Evolutionary conservation across 2,888 invertebrate genomes (phyloP).

Genomic region (Quadroppia sp.): DNA sequence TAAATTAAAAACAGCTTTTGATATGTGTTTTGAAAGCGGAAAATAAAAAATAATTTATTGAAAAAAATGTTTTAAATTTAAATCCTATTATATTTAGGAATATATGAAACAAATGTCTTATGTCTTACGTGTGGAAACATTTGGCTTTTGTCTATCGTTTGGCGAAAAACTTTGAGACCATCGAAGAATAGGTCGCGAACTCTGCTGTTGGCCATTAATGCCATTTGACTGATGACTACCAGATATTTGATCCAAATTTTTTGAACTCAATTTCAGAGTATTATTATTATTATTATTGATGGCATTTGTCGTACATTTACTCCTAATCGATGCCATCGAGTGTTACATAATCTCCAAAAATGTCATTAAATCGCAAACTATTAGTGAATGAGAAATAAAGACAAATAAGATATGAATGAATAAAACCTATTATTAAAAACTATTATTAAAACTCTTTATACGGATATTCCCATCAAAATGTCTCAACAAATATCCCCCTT

Average conservation of each 20-base stretch:
- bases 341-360: background rate
- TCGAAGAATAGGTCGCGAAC: slow-evolving; percentile 11
- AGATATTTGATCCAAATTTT: background rate
- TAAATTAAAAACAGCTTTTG: too few species aligned
- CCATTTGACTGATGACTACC: background rate
- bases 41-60: background rate
- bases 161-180: slow-evolving; percentile 40
- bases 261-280: background rate
- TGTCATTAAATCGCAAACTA: background rate
- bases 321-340: slow-evolving; percentile 2
- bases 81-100: background rate
- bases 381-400: background rate
- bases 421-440: too few species aligned
- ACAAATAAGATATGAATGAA: background rate
- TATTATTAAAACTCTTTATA: too few species aligned
- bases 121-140: slow-evolving; percentile 40
- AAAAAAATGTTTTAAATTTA: background rate
- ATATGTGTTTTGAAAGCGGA: background rate
- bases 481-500: too few species aligned
- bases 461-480: too few species aligned
- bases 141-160: slow-evolving; percentile 36
- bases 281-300: background rate
- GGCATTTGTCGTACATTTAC: background rate
- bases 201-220: background rate
- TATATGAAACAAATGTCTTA: slow-evolving; percentile 29